Percentiles rank a stretch among this genome's conserved stretches.
Evolutionary conservation across 1,140 invertebrate genomes (phyloP).

Genomic region (Cyclargus thomasi): DNA sequence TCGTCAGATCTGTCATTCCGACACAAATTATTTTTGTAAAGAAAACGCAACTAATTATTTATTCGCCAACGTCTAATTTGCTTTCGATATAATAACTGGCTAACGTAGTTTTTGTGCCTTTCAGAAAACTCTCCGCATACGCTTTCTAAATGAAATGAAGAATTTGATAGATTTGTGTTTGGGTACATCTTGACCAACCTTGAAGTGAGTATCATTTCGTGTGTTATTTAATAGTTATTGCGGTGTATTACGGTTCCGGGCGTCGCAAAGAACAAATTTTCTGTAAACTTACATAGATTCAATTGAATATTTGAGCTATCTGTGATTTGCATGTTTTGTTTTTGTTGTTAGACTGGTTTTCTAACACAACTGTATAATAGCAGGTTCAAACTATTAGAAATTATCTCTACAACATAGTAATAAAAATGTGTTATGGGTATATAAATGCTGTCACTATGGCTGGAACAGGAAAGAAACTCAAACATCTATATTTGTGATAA

Average conservation of each 20-base stretch:
- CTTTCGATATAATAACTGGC: neutral
- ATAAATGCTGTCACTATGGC: too few relatives aligned
- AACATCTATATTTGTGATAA: too few relatives aligned
- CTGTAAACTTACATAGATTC: neutral
- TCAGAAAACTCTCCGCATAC: constrained; percentile 44
- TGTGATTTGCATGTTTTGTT: neutral
- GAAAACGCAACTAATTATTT: constrained; percentile 33
- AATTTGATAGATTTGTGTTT: constrained; percentile 47
- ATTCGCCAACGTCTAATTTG: constrained; percentile 6
- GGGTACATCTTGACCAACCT: constrained; percentile 71
- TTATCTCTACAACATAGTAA: too few relatives aligned
- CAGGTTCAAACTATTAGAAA: neutral
- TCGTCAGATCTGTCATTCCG: constrained; percentile 70
- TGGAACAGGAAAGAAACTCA: too few relatives aligned
- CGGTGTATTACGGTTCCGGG: neutral
- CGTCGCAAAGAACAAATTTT: neutral
- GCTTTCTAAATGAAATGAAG: constrained; percentile 57
- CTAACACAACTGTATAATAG: neutral
- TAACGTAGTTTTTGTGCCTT: constrained; percentile 30
- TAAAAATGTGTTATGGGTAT: too few relatives aligned
- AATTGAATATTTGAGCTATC: neutral
- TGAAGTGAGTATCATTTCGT: constrained; percentile 57
- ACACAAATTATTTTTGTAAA: constrained; percentile 43
- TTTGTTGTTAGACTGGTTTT: constrained; percentile 2
- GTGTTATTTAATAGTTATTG: constrained; percentile 4